Evolutionary conservation across 2,797 vertebrate species (phyloP).

Genomic region (Rousettus madagascariensis): DNA sequence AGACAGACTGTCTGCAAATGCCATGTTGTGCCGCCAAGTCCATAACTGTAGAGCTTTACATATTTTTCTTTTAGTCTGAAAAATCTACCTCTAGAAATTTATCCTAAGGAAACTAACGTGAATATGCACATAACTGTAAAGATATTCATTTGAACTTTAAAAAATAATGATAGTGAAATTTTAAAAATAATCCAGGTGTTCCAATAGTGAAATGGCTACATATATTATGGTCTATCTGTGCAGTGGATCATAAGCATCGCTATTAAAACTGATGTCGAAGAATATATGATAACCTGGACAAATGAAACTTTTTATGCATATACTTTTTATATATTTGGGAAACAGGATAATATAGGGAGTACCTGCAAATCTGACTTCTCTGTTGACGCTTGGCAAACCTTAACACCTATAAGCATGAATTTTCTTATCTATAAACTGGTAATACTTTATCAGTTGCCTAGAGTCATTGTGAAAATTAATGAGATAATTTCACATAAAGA

Average conservation of each 20-base stretch:
- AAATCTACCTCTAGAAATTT: not conserved
- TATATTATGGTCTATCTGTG: not conserved
- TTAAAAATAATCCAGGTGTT: not conserved
- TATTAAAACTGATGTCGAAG: not conserved
- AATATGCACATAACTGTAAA: not conserved
- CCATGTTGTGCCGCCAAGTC: not conserved
- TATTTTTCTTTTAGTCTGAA: not conserved
- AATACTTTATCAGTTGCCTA: not conserved
- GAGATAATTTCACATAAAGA: not conserved
- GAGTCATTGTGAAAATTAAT: not conserved
- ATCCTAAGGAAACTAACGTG: not conserved
- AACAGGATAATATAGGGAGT: not conserved
- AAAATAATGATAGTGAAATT: not conserved
- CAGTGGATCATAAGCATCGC: not conserved
- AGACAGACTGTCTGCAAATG: not conserved
- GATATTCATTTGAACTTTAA: not conserved
- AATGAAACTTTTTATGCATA: not conserved
- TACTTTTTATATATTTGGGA: not conserved
- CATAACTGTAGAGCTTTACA: not conserved
- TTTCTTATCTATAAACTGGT: not conserved
- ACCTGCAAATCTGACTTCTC: not conserved
- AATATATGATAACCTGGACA: not conserved
- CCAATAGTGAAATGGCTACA: not conserved
- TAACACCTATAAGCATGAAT: not conserved
- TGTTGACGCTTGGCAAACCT: not conserved